Conservation (phyloP, 2,113 vertebrate species). For the Menidia beryllina region DNA sequence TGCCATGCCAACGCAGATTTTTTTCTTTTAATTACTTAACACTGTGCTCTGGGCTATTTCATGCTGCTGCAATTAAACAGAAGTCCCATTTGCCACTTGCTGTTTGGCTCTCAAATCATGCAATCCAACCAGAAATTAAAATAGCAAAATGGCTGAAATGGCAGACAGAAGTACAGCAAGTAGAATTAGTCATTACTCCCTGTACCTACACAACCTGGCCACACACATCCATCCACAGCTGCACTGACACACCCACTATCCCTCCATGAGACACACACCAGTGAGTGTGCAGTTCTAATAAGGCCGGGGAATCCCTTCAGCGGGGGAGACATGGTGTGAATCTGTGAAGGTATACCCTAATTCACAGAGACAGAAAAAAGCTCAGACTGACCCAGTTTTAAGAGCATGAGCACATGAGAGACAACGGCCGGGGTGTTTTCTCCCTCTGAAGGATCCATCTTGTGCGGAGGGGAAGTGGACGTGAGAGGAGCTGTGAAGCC, state of each 20-base stretch:
- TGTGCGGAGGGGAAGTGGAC: slow-evolving; percentile 59
- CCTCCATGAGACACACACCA: slow-evolving; percentile 12
- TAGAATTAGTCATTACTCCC: neutral
- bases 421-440: slow-evolving; percentile 58
- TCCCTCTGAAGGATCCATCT: slow-evolving; percentile 71
- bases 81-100: neutral
- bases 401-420: neutral
- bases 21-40: neutral
- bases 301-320: slow-evolving; percentile 64
- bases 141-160: slow-evolving; percentile 3
- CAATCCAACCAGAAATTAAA: slow-evolving; percentile 1
- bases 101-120: neutral
- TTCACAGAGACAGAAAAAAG: slow-evolving; percentile 44
- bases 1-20: neutral
- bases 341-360: slow-evolving; percentile 49
- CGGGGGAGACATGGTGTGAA: slow-evolving; percentile 24
- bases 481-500: slow-evolving; percentile 26
- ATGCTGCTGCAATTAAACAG: slow-evolving; percentile 1
- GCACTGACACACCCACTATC: slow-evolving; percentile 45
- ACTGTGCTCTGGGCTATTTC: slow-evolving; percentile 1
- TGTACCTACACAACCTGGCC: no score
- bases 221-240: slow-evolving; percentile 9
- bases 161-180: slow-evolving; percentile 1
- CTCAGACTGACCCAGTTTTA: slow-evolving; percentile 64
- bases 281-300: slow-evolving; percentile 17